Percentiles rank a stretch among this genome's conserved stretches.
Evolutionary conservation across 2,797 vertebrate genomes (phyloP).

Genomic region (Lemur catta): DNA sequence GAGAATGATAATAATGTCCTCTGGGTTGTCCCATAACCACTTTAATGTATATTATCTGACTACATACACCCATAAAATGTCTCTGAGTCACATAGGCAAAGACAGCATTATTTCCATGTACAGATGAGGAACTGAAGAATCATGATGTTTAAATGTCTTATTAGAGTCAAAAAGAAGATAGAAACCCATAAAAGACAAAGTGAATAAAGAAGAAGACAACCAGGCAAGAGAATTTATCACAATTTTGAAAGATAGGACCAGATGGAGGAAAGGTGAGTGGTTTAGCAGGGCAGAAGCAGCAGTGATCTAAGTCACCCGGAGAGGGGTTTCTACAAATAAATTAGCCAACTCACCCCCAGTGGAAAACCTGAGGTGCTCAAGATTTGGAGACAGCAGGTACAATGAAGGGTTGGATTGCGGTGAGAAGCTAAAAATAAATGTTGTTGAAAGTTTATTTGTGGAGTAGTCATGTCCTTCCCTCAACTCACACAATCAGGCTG

Average conservation of each 20-base stretch:
- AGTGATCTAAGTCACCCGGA: neutral
- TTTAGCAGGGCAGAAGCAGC: neutral
- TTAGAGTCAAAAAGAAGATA: neutral
- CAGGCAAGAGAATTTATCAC: neutral
- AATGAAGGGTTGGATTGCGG: neutral
- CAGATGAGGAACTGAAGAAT: neutral
- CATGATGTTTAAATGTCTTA: neutral
- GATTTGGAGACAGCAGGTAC: neutral
- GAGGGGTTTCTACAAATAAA: neutral
- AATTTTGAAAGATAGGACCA: neutral
- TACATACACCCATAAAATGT: neutral
- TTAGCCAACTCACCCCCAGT: neutral
- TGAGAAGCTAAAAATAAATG: neutral
- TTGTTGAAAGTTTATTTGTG: neutral
- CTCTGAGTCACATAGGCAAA: neutral
- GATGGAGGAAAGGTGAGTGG: neutral
- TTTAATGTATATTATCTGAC: neutral
- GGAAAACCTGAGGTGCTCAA: neutral
- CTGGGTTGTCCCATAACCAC: neutral
- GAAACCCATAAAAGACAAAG: neutral
- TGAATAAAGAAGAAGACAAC: neutral
- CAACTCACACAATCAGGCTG: neutral
- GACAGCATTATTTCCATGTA: neutral
- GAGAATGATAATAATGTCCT: neutral
- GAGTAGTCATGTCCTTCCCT: neutral